These are phyloP conservation scores for Diuraphis noxia DNA, from an alignment of 1,140 invertebrate species.

Conservation along the genomic window DNA sequence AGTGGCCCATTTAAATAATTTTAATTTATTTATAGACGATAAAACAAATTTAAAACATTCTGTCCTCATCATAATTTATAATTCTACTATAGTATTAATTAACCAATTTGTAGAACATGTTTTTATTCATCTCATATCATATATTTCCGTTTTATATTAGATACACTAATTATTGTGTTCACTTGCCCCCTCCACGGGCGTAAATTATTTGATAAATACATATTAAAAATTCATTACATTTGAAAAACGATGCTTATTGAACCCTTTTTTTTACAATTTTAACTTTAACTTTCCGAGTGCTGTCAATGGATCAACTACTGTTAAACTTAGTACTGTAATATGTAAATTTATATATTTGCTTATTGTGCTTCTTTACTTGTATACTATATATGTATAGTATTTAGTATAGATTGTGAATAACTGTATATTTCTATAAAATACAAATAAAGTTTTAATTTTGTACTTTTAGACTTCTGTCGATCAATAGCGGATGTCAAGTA, in stretches of 20 bases:
- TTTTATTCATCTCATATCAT: neutral
- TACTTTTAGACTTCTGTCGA: neutral
- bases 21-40: neutral
- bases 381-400: neutral
- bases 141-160: neutral
- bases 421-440: neutral
- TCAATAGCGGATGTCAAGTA: slow-evolving; percentile 6
- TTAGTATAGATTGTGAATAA: neutral
- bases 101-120: neutral
- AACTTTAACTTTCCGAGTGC: neutral
- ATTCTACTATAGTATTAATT: neutral
- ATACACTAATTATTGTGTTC: neutral
- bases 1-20: neutral
- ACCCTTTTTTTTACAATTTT: neutral
- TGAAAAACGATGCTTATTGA: neutral
- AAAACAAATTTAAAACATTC: neutral
- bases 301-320: neutral
- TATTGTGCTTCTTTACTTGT: no score
- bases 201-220: neutral
- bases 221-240: neutral
- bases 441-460: neutral
- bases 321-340: neutral
- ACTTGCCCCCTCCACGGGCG: neutral
- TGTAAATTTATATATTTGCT: neutral
- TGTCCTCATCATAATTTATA: no score